phyloP scores from a whole-genome alignment of 2,113 vertebrate species.

The Casuarius casuarius region DNA sequence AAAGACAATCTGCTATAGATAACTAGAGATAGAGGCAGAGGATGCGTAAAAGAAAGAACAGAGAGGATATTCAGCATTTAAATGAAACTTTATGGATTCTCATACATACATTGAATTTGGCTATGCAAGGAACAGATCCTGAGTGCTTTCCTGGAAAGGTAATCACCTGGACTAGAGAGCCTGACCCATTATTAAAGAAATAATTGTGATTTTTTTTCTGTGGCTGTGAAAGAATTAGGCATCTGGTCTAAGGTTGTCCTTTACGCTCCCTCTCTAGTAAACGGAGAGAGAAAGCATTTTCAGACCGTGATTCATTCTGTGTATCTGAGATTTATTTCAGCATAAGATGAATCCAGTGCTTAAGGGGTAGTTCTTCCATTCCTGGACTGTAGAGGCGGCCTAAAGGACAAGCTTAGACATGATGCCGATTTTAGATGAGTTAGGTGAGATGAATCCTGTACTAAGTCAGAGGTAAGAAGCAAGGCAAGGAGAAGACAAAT shows the following conservation, averaged over 20 bases:
- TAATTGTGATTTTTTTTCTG: neutral
- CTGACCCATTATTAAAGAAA: neutral
- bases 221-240: neutral
- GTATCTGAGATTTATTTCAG: neutral
- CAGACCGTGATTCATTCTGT: neutral
- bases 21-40: slow-evolving; percentile 10
- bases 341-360: neutral
- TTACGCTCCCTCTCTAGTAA: neutral
- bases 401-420: neutral
- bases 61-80: slow-evolving; percentile 37
- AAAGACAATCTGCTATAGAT: slow-evolving; percentile 40
- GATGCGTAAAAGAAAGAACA: slow-evolving; percentile 21
- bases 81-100: slow-evolving; percentile 8
- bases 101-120: neutral
- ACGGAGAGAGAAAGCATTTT: neutral
- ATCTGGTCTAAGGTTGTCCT: neutral
- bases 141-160: neutral
- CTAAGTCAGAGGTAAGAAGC: neutral
- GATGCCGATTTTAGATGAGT: neutral
- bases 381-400: neutral
- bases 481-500: neutral
- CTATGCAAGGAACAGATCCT: neutral
- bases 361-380: neutral
- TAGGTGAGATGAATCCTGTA: neutral
- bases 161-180: neutral